phyloP scores from a whole-genome alignment of 2,797 vertebrate species.

The Acanthurus leucopareius region DNA sequence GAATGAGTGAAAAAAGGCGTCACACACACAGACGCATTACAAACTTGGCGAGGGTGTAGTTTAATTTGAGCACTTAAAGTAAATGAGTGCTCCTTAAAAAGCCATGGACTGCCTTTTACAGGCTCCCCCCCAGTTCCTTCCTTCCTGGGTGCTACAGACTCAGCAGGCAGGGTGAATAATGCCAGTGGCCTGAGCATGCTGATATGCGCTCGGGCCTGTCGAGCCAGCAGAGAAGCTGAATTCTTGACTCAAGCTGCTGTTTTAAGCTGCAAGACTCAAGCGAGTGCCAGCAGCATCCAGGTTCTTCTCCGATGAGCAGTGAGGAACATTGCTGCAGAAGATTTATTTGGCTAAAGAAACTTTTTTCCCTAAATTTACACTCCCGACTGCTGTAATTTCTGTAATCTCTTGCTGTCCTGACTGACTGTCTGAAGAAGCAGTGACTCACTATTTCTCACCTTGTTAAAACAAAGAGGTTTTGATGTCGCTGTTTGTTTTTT shows the following conservation, averaged over 20 bases:
- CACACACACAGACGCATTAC: conserved; percentile 47
- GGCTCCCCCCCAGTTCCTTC: conserved; percentile 43
- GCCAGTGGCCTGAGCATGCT: conserved; percentile 65
- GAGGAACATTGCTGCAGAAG: background rate
- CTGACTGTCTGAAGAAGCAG: background rate
- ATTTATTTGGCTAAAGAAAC: background rate
- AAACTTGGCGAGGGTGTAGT: conserved; percentile 49
- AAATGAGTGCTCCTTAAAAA: conserved; percentile 65
- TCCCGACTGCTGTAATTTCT: background rate
- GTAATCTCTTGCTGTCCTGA: background rate
- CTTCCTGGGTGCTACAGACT: conserved; percentile 56
- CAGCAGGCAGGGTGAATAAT: conserved; percentile 40
- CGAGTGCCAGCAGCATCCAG: conserved; percentile 32
- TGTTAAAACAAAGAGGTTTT: too few relatives aligned
- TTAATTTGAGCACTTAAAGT: conserved; percentile 73
- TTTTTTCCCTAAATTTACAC: background rate
- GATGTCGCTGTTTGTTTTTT: too few relatives aligned
- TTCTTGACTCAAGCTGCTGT: conserved; percentile 57
- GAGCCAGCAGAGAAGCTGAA: conserved; percentile 45
- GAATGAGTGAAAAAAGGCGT: conserved; percentile 34
- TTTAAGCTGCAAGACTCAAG: conserved; percentile 27
- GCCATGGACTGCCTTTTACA: conserved; percentile 47
- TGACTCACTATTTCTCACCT: background rate
- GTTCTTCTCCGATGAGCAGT: background rate
- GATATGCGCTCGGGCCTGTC: conserved; percentile 79